Base-by-base conservation (phyloP, 2,113 vertebrate species). In the Corydoras maculifer region DNA sequence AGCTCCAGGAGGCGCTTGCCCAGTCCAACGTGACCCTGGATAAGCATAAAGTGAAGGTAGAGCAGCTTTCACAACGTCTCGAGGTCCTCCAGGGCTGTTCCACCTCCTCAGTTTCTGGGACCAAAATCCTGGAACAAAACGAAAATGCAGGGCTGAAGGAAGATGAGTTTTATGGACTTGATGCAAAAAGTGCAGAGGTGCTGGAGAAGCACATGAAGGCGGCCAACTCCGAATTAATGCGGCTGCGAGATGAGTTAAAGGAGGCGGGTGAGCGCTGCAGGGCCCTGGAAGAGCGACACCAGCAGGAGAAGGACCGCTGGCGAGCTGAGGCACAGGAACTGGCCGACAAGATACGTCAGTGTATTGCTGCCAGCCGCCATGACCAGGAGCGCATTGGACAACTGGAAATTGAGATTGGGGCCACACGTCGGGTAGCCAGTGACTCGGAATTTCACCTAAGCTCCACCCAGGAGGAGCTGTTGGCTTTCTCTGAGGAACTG, bases 401-500 rank as follows among this genome's bases (percentile, higher is more conserved):
- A 70, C 84, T 93, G 63, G 90, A 93, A 82, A 82, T 84, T 49
- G 90, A 92, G 81, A 88, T 92, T 2, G 88, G 88, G 7, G 87
- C 86, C 29, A 88, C 89, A 0, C 70, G 87, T 5, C 88, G 89
- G 74, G 86, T 91, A 10, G 88, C 90, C 7, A 86, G 74, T 0
- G 91, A 93, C 78, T 89, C 88, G 7, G 91, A 92, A 60, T 84
- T 87, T 5, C 88, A 90, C 72, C 77, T 93, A 62, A 88, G 77
- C 14, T 83, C 89, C 10, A 89, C 90, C 3, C 92, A 92, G 78
- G 91, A 93, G 51, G 91, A 93, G 82, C 88, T 93, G 62, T 77
- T 91, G 64, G 87, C 88, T 11, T 90, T 92, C 79, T 90, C 88
- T 0, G 91, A 93, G 80, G 92, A 93, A 73, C 84, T 93, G 75